Evolutionary conservation across 2,113 vertebrate species (phyloP), one percentile per base, ranked within the genome.

Genomic region (Macquaria ambigua): DNA sequence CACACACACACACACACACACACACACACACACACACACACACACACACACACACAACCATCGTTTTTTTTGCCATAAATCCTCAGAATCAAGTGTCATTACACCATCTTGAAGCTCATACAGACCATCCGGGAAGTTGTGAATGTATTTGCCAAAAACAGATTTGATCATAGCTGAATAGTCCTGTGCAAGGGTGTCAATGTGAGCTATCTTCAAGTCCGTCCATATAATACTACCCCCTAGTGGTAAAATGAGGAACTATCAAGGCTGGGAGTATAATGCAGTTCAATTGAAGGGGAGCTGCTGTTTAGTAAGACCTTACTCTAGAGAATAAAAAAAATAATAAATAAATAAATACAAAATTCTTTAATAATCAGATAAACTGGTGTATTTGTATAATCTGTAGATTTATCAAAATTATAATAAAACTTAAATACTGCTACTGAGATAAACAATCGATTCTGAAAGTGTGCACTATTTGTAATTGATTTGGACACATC

Each of bases 151-250:
- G 34, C 34, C 53, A 78, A 63, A 71, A 61, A 15, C 4, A 74
- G 9, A 28, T 81, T 46, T 83, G 69, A 68, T 79, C 55, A 79
- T 8, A 61, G 37, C 59, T 76, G 63, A 58, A 67, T 50, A n/a
- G 28, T 37, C 28, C 5, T 62, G 12, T 68, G 6, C 2, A 43
- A 82, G 74, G 5, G 56, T 70, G 43, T 67, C 46, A 31, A 20
- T 37, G 9, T 59, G 56, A 28, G 46, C 34, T 9, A 15, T 67
- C 68, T 28, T 80, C 4, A 48, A 68, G 80, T 91, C 83, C 10
- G 5, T 89, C 64, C 92, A 89, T 92, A 72, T 91, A 85, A 92
- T 63, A 90, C 84, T 88, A 56, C 93, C 93, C 90, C 91, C 94
- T 92, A 86, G 87, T 94, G 94, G 87, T 59, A 7, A 62, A 72